Conservation (phyloP, 2,797 vertebrate genomes). For the Scolopax rusticola region DNA sequence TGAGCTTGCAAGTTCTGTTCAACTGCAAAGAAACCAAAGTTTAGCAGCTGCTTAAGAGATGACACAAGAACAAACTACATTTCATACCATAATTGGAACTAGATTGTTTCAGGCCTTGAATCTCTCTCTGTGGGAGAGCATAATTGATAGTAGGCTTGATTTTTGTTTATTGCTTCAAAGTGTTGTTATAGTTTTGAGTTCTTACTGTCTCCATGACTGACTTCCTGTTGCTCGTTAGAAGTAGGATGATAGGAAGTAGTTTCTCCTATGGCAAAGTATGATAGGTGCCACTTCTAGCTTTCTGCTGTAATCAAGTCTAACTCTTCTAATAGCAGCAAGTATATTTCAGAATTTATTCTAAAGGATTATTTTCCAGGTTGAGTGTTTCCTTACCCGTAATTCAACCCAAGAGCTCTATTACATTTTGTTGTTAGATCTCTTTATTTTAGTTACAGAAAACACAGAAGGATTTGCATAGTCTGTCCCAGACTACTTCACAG, state of each 20-base stretch:
- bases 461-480: accelerated
- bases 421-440: not conserved
- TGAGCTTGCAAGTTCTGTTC: not conserved
- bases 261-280: not conserved
- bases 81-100: not conserved
- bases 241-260: not conserved
- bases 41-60: not conserved
- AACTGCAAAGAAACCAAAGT: not conserved
- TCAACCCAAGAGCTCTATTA: not conserved
- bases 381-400: not conserved
- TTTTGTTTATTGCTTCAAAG: not conserved
- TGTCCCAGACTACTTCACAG: not conserved
- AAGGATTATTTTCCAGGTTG: not conserved
- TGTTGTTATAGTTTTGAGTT: not conserved
- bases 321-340: not conserved
- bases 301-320: not conserved
- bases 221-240: not conserved
- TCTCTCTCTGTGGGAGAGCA: not conserved
- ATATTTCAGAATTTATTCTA: not conserved
- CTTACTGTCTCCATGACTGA: not conserved
- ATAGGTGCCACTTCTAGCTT: not conserved
- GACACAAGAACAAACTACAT: not conserved
- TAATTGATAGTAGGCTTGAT: not conserved
- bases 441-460: not conserved
- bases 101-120: not conserved